Evolutionary conservation across 2,888 invertebrate genomes (phyloP), one percentile per base, ranked within the genome.

Genomic region (Antheraea assamensis): DNA sequence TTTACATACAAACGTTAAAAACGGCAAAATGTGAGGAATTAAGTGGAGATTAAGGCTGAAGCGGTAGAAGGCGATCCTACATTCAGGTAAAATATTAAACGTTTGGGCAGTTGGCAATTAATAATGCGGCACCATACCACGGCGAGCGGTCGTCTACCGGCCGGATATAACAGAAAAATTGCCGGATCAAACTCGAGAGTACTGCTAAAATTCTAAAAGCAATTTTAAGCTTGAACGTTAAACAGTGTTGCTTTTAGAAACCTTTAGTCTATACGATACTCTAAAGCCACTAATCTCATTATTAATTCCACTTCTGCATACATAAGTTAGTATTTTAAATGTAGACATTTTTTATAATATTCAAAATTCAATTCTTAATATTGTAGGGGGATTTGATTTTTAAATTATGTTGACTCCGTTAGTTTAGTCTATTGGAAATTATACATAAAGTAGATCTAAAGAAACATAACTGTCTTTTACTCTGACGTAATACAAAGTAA

Each of bases 81-180:
- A 88, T 87, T 88, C 87, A 87, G 87, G 90, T 92, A 85, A 92
- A 93, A 92, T 93, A 92, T 92, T 92, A 90, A 92, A 90, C 84
- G 89, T 86, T 89, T 83, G 87, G 90, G 88, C 88, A 88, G 88
- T 87, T 85, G 84, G 88, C 90, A 92, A 93, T 93, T 93, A 93
- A 93, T 93, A 93, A 93, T 92, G 89, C 88, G 88, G 85, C 80
- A 82, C 84, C 85, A 85, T 83, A 84, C 87, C 83, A 84, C 84
- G 82, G 82, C 76, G 84, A 82, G 80, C 79, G 84, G 83, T 81
- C 83, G 83, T 79, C 85, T 83, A 76, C 82, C 80, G 82, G 81
- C 86, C 88, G 91, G 90, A 92, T 90, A 89, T 92, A 91, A 90
- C 88, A 85, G 88, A 92, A 93, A 93, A 93, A 91, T 92, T 88